phyloP scores from a whole-genome alignment of 2,113 vertebrate genomes.

The Lates calcarifer region DNA sequence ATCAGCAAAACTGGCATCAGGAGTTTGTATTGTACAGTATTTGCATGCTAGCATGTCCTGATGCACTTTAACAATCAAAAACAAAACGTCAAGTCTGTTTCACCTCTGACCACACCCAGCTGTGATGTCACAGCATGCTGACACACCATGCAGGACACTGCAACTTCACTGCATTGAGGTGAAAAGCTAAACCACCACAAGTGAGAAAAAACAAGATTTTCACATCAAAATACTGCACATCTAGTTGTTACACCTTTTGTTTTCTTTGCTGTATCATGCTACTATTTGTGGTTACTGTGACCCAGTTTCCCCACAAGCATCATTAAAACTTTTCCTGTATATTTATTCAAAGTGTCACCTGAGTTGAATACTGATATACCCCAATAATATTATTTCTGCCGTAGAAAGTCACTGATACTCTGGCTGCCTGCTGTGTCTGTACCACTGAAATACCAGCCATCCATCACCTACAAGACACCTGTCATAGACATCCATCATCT shows the following conservation, averaged over 20 bases:
- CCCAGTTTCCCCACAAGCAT: constrained; percentile 52
- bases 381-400: constrained; percentile 25
- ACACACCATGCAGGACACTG: neutral
- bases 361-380: constrained; percentile 30
- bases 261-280: neutral
- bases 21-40: too few relatives aligned
- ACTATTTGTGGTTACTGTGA: constrained; percentile 38
- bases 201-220: neutral
- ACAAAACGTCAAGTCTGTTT: too few relatives aligned
- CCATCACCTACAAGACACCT: constrained; percentile 65
- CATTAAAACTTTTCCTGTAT: constrained; percentile 61
- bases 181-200: neutral
- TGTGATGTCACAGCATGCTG: neutral
- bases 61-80: too few relatives aligned
- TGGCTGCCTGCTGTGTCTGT: constrained; percentile 9
- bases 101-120: neutral
- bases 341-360: constrained; percentile 39
- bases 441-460: constrained; percentile 58
- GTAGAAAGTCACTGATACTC: constrained; percentile 13
- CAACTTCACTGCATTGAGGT: neutral
- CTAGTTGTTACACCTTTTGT: neutral
- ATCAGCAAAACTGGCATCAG: too few relatives aligned
- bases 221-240: neutral
- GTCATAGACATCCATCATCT: constrained; percentile 67
- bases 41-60: too few relatives aligned